phyloP scores from a whole-genome alignment of 2,113 vertebrate species.

The Dasyprocta punctata region DNA sequence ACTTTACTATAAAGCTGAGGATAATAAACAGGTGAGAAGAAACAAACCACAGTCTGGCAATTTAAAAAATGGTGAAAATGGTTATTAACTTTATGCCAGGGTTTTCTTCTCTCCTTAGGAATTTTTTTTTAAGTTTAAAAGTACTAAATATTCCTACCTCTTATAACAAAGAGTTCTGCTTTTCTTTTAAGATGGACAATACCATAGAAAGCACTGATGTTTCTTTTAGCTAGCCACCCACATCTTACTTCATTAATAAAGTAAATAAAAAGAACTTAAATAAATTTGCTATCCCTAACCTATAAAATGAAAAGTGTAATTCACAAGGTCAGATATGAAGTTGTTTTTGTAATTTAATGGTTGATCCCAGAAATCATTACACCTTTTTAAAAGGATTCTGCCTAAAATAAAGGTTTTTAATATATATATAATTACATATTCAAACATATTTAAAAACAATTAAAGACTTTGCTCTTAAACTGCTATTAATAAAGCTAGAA shows the following conservation, averaged over 20 bases:
- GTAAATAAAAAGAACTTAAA: slow-evolving; percentile 11
- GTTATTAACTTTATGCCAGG: neutral
- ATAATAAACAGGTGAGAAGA: neutral
- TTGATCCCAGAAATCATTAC: neutral
- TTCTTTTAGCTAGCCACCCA: neutral
- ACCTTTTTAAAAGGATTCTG: neutral
- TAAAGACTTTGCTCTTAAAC: neutral
- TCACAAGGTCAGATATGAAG: neutral
- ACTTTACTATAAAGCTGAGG: neutral
- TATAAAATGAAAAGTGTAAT: neutral
- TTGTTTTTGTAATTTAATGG: neutral
- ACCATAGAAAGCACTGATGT: neutral
- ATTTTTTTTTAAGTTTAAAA: neutral
- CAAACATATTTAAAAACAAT: neutral
- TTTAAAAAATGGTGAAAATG: neutral
- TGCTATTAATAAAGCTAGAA: neutral
- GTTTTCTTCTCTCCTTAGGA: neutral
- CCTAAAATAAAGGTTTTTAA: neutral
- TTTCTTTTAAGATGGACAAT: neutral
- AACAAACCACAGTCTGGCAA: neutral
- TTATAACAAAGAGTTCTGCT: neutral
- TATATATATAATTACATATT: neutral
- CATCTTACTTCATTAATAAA: neutral
- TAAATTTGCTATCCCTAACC: neutral
- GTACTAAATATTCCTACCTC: neutral